Base-by-base conservation (phyloP, 2,797 vertebrate species). In the Loris lydekkerianus region DNA sequence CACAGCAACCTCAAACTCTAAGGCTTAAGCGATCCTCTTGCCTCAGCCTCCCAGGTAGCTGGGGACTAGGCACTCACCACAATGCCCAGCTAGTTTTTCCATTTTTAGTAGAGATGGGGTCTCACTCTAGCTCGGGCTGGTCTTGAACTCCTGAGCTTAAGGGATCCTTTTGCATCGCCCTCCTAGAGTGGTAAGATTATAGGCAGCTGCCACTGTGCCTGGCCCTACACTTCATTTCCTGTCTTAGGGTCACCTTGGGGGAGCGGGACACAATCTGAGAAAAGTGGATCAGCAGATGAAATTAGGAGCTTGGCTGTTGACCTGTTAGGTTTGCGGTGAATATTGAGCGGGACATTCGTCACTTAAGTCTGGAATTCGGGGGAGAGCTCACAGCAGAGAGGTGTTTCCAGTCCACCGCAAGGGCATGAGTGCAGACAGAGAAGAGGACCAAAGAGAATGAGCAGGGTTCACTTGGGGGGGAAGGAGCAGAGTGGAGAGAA, bases 251-350 rank as follows among this genome's bases (percentile, higher is more conserved):
- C 1, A 25, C 63, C 61, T 37, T 11, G 0, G 34, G 40, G 53
- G 40, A 10, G 20, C 29, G 3, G 65, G 65, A 31, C 65, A 18
- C 34, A 43, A 7, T 3, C 63, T 31, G 46, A 87, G 40, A 25
- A 56, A n/a, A 61, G 65, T 7, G 15, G 65, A n/a, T n/a, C 65
- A n/a, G 85, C 0, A 0, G 82, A 5, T 67, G 18, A 81, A 25
- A 10, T 7, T 0, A 49, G 60, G 53, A 65, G 29, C 46, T 15
- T 8, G 67, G n/a, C 23, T 58, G 10, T n/a, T 69, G 67, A 13
- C 11, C 2, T 1, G 9, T 9, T 2, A 0, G 31, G 46, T n/a
- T 6, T 58, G 27, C 1, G 1, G 15, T 25, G 67, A 73, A 13
- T 21, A 4, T 3, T 7, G 23, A 43, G n/a, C 58, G 4, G 17